Percentiles rank a stretch among this genome's conserved stretches.
phyloP scores from a whole-genome alignment of 2,113 vertebrate genomes.

The Nycticebus coucang region DNA sequence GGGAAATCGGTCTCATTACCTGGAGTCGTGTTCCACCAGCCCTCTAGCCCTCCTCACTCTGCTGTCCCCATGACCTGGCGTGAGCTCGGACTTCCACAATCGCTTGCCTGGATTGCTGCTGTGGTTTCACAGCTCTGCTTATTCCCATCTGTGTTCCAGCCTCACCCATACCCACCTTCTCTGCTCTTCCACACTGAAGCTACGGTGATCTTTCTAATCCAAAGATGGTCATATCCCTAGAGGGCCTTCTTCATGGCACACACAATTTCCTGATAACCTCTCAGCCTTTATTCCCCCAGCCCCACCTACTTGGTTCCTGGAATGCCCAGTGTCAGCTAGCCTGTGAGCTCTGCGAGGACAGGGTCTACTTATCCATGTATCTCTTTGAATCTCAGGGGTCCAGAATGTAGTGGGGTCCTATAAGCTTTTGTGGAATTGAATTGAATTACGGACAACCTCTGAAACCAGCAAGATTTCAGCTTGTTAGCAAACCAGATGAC shows the following conservation, averaged over 20 bases:
- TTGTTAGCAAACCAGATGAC: slow-evolving; percentile 32
- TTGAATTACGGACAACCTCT: neutral
- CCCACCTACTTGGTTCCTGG: neutral
- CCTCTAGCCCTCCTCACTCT: neutral
- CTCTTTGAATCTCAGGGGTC: neutral
- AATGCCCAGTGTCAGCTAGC: neutral
- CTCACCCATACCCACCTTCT: neutral
- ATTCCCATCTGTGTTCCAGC: neutral
- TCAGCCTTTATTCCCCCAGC: neutral
- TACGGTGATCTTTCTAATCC: neutral
- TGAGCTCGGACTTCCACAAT: neutral
- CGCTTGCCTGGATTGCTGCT: neutral
- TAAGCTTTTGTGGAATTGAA: neutral
- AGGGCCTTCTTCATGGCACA: neutral
- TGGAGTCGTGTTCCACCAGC: neutral
- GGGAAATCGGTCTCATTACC: slow-evolving; percentile 6
- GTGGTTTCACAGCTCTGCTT: neutral
- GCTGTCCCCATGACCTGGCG: rapidly evolving
- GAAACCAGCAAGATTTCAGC: slow-evolving; percentile 11
- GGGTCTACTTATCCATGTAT: neutral
- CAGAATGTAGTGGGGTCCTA: neutral
- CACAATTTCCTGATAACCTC: neutral
- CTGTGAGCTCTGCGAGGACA: neutral
- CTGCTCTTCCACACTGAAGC: neutral
- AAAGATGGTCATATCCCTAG: neutral